Conservation (phyloP, 1,140 invertebrate genomes). For the Drosophila littoralis region DNA sequence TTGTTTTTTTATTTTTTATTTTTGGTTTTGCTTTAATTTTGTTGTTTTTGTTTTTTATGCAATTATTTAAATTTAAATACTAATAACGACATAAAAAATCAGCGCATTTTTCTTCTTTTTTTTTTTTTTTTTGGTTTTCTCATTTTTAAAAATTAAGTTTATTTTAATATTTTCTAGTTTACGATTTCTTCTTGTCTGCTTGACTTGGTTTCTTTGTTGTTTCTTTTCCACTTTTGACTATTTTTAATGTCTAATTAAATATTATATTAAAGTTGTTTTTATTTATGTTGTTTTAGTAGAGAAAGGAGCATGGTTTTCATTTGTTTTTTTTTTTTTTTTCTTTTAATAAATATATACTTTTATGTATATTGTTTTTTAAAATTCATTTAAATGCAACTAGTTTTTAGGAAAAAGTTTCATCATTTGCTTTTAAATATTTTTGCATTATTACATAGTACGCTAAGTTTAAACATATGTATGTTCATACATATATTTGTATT, state of each 20-base stretch:
- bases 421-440: constrained; percentile 68
- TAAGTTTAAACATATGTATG: constrained; percentile 52
- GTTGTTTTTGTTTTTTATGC: constrained; percentile 55
- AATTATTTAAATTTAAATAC: constrained; percentile 83
- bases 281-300: constrained; percentile 65
- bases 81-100: constrained; percentile 84
- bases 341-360: constrained; percentile 80
- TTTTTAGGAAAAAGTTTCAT: constrained; percentile 80
- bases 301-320: constrained; percentile 68
- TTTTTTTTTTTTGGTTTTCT: constrained; percentile 60
- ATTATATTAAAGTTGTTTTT: constrained; percentile 74
- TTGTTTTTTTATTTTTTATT: constrained; percentile 52
- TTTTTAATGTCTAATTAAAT: constrained; percentile 79
- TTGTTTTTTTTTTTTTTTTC: constrained; percentile 21
- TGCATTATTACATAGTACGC: constrained; percentile 63
- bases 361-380: constrained; percentile 77
- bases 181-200: constrained; percentile 69
- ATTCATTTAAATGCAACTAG: constrained; percentile 81
- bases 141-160: constrained; percentile 79
- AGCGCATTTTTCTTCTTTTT: constrained; percentile 65
- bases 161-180: constrained; percentile 80
- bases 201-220: constrained; percentile 53
- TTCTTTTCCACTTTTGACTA: constrained; percentile 54
- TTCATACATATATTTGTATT: constrained; percentile 61
- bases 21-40: constrained; percentile 38